Evolutionary conservation across 1,140 invertebrate species (phyloP).

Genomic region (Leptinotarsa undecemlineata): DNA sequence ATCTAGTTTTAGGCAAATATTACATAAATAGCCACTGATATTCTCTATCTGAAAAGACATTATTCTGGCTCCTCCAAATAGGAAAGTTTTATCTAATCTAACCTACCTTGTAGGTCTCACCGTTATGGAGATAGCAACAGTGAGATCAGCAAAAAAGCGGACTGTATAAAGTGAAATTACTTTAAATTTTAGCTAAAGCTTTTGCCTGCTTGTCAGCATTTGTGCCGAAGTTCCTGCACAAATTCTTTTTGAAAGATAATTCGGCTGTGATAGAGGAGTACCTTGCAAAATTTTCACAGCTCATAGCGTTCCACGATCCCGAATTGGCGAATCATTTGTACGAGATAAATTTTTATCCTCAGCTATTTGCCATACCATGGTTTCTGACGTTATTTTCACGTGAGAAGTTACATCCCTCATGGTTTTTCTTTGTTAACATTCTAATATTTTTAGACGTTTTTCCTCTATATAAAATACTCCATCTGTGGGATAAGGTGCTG

Average conservation of each 20-base stretch:
- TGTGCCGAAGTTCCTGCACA: slow-evolving; percentile 94
- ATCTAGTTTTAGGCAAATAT: no score
- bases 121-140: no score
- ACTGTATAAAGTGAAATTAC: neutral
- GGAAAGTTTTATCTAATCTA: neutral
- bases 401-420: slow-evolving; percentile 62
- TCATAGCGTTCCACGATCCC: slow-evolving; percentile 95
- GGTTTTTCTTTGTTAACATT: slow-evolving; percentile 17
- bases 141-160: no score
- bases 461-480: slow-evolving; percentile 96
- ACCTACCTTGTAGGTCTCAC: neutral
- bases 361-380: slow-evolving; percentile 99
- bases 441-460: slow-evolving; percentile 80
- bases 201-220: slow-evolving; percentile 93
- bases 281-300: slow-evolving; percentile 93
- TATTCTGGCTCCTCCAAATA: no score
- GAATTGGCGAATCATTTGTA: slow-evolving; percentile 88
- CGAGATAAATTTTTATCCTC: slow-evolving; percentile 93
- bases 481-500: slow-evolving; percentile 96
- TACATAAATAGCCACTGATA: no score
- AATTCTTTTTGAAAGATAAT: slow-evolving; percentile 99
- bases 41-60: no score
- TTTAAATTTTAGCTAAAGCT: slow-evolving; percentile 72
- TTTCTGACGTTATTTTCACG: slow-evolving; percentile 99
- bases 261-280: slow-evolving; percentile 97